Percentiles rank a stretch among this genome's conserved stretches.
Conservation (phyloP, 2,113 vertebrate genomes). For the Hydrochoerus hydrochaeris region DNA sequence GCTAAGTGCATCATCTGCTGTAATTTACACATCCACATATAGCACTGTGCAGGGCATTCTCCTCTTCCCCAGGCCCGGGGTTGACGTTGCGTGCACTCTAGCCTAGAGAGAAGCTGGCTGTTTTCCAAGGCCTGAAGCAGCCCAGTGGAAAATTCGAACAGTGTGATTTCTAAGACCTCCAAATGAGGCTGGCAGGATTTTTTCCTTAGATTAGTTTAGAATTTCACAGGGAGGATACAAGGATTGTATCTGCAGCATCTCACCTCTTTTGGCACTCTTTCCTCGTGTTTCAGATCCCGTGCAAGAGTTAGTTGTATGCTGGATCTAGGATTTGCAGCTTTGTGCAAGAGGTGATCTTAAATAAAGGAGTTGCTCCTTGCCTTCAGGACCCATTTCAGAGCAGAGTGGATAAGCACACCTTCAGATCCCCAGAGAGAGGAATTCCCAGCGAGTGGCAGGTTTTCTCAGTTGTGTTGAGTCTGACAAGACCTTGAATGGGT, state of each 20-base stretch:
- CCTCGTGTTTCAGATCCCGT: not conserved
- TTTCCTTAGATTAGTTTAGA: slow-evolving; percentile 57
- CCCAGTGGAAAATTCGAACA: slow-evolving; percentile 42
- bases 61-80: slow-evolving; percentile 71
- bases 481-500: not conserved
- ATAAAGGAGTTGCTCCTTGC: not conserved
- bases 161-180: slow-evolving; percentile 64
- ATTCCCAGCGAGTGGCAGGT: not conserved
- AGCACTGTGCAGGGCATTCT: slow-evolving; percentile 76
- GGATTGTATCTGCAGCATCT: not conserved
- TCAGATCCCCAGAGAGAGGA: not conserved
- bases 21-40: slow-evolving; percentile 85
- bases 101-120: slow-evolving; percentile 68
- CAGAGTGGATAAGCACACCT: not conserved
- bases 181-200: slow-evolving; percentile 63
- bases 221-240: not conserved
- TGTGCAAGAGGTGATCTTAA: not conserved
- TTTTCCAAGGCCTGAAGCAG: slow-evolving; percentile 58
- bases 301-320: not conserved
- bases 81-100: slow-evolving; percentile 30
- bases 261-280: slow-evolving; percentile 5
- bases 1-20: slow-evolving; percentile 87
- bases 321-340: slow-evolving; percentile 11
- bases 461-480: not conserved
- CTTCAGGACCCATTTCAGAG: not conserved